phyloP scores from a whole-genome alignment of 2,113 vertebrate species.

The Turdus rufiventris region DNA sequence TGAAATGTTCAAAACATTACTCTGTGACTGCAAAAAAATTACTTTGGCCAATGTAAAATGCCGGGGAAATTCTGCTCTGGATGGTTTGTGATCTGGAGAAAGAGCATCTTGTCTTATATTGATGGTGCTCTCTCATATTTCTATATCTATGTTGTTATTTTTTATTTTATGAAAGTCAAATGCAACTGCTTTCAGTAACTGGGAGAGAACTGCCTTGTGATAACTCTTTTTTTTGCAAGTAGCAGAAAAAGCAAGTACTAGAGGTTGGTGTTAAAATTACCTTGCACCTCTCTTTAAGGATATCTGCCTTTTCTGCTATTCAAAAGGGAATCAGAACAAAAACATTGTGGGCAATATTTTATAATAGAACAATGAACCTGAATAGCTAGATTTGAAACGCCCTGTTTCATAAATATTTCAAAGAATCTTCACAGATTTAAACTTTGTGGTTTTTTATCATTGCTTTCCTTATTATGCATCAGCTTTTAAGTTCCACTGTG shows the following conservation, averaged over 20 bases:
- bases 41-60: background rate
- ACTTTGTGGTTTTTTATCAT: background rate
- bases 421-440: background rate
- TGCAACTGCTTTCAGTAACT: background rate
- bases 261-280: background rate
- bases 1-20: background rate
- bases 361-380: background rate
- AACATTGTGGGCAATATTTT: slow-evolving; percentile 7
- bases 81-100: background rate
- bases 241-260: background rate
- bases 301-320: background rate
- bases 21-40: background rate
- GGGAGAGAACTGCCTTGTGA: background rate
- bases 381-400: background rate
- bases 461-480: background rate
- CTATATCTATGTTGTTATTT: too few relatives aligned
- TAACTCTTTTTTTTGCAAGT: background rate
- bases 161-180: background rate
- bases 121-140: background rate
- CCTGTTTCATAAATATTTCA: background rate
- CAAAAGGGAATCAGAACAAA: background rate
- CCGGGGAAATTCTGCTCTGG: background rate
- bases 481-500: background rate
- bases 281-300: background rate
- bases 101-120: background rate